phyloP scores from a whole-genome alignment of 2,113 vertebrate genomes.

The Formicarius rufipectus region DNA sequence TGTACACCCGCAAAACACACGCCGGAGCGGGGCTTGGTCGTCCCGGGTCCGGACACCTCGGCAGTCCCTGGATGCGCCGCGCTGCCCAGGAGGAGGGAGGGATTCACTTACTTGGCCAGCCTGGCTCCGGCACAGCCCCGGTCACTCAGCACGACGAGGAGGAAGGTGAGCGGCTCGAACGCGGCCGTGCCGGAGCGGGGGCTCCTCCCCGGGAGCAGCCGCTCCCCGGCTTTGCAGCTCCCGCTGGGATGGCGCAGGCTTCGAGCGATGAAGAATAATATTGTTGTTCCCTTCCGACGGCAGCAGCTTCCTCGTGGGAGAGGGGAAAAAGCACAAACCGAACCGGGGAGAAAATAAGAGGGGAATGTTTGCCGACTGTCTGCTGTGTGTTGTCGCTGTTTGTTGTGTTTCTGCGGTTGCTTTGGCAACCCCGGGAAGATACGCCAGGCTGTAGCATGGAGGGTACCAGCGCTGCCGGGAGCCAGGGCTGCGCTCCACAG shows the following conservation, averaged over 20 bases:
- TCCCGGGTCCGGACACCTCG: not conserved
- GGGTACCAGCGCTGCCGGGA: not conserved
- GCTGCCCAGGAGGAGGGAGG: not conserved
- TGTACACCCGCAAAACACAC: rapidly evolving
- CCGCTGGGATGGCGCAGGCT: not conserved
- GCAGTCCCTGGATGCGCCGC: rapidly evolving
- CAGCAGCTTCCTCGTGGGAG: slow-evolving; percentile 56
- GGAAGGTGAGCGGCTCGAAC: not conserved
- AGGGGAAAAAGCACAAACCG: slow-evolving; percentile 46
- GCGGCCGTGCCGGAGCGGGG: rapidly evolving
- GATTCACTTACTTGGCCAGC: not conserved
- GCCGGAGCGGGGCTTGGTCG: rapidly evolving
- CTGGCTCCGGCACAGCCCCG: not conserved
- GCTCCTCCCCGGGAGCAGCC: not conserved
- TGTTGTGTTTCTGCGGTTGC: slow-evolving; percentile 62
- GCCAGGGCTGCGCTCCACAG: rapidly evolving
- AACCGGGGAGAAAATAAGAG: slow-evolving; percentile 31
- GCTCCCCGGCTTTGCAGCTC: not conserved
- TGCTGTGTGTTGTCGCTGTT: slow-evolving; percentile 37
- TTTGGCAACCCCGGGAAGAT: not conserved
- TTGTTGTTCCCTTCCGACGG: not conserved
- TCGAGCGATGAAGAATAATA: rapidly evolving
- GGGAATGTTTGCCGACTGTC: slow-evolving; percentile 67
- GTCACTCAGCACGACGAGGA: rapidly evolving
- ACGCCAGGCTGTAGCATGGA: slow-evolving; percentile 14